Base-by-base conservation (phyloP, 2,113 vertebrate genomes). In the Neolamprologus fasciatus region DNA sequence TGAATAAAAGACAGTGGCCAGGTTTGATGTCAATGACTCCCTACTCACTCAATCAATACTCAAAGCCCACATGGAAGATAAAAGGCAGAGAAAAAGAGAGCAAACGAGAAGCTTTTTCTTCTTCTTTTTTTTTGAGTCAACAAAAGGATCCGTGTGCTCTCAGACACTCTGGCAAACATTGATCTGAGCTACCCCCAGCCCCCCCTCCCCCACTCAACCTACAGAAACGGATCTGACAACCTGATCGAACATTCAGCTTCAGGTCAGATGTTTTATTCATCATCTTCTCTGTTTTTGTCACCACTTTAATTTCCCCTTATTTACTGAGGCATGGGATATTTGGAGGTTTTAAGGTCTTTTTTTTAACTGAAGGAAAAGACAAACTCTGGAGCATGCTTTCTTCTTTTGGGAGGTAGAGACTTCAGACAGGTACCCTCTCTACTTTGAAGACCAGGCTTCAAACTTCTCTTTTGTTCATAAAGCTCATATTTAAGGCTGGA, bases 11-110 rank as follows among this genome's bases (percentile, higher is more conserved):
- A 90, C 85, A 58, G 79, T 31, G 80, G 71, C 45, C 57, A 84
- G 82, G 89, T 93, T 95, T 91, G 87, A 95, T 93, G 90, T 94
- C 90, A 86, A 80, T 63, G 85, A 90, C 58, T 89, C 87, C 87
- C 87, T 9, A 19, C 80, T 55, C 76, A 9, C 88, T 68, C 90
- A 88, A 88, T 95, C 94, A 90, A 92, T 93, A 84, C 89, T 53
- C 68, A 17, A 19, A 80, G 89, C 82, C 58, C 61, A 68, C 71
- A 86, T 81, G 88, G 83, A 87, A 91, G 89, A 95, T 94, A 91
- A 91, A 92, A 92, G 92, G 88, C 87, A 4, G 54, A 26, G 81
- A 86, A 50, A 57, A 68, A 37, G 68, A 68, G 40, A 76, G 84
- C 63, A 53, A 57, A 50, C 11, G 2, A 79, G 88, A 50, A 78